Evolutionary conservation across 2,888 invertebrate species (phyloP), one percentile per base, ranked within the genome.

Genomic region (Lordiphosa andalusiaca): DNA sequence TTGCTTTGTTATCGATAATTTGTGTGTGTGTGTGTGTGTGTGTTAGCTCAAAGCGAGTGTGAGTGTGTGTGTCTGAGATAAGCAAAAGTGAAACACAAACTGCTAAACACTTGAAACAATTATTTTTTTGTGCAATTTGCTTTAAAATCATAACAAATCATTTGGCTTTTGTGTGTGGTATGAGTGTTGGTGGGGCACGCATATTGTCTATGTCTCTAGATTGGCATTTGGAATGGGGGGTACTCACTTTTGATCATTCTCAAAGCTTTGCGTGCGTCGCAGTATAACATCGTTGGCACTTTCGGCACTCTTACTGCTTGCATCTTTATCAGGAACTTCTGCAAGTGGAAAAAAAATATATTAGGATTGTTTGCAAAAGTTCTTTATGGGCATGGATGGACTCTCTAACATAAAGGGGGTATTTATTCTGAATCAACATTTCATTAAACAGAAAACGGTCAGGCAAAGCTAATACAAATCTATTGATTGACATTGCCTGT

Each of bases 201-300:
- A 73, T 58, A 58, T 63, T 74, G 72, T 73, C 78, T 64, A 49
- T 50, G 35, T 46, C 36, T n/a, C 39, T 7, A 10, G 39, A 4
- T n/a, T n/a, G 30, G 10, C 3, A 3, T 3, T 30, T 9, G 30
- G 9, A 2, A 0, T 9, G 2, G 4, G 30, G 9, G 9, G 9
- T 10, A 94, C 95, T 93, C 91, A 96, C 96, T 94, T 94, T 91
- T 95, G 94, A 89, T 96, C 96, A 85, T 94, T 94, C 89, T 96
- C 95, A 88, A 95, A 95, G 90, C 96, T 96, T 88, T 95, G 95
- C 42, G 95, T 95, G 88, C 96, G 92, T 88, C 95, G 92, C 63
- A 96, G 91, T 70, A 94, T 92, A 67, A 94, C 93, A 88, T 94
- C 94, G 67, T 85, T 80, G 69, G 84, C 77, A 55, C 76, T 85